These are phyloP conservation scores for Antheraea pernyi DNA, from an alignment of 1,140 invertebrate species.

Conservation along the genomic window DNA sequence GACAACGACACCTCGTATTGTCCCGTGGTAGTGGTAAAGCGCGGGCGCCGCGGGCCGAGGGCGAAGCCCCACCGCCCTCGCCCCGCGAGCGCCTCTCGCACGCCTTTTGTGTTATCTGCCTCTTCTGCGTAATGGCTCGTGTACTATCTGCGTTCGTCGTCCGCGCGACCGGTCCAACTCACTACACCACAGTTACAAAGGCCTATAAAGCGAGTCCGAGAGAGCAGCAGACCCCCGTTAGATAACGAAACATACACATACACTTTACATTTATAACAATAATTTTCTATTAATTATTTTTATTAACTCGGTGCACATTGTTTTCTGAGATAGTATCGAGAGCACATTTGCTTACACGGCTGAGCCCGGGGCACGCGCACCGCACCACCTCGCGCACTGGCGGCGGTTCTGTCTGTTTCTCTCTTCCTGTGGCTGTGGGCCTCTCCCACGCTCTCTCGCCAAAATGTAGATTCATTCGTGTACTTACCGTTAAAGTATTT, in stretches of 20 bases:
- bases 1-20: conserved; percentile 48
- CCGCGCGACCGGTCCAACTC: conserved; percentile 49
- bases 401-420: conserved; percentile 75
- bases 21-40: conserved; percentile 61
- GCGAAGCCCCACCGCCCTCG: conserved; percentile 45
- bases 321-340: conserved; percentile 55
- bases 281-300: conserved; percentile 49
- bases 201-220: conserved; percentile 78
- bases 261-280: conserved; percentile 67
- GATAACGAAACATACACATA: conserved; percentile 65
- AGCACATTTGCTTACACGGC: conserved; percentile 70
- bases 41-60: conserved; percentile 62
- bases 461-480: conserved; percentile 38
- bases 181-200: conserved; percentile 78
- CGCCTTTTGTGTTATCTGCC: conserved; percentile 64
- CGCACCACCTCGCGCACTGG: conserved; percentile 56
- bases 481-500: conserved; percentile 29
- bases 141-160: conserved; percentile 48
- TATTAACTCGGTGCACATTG: conserved; percentile 59
- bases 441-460: conserved; percentile 66
- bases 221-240: conserved; percentile 80
- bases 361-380: conserved; percentile 66
- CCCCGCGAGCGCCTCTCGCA: conserved; percentile 54
- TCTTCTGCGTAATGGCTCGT: conserved; percentile 68
- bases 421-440: conserved; percentile 79